Percentiles rank a stretch among this genome's conserved stretches.
Conservation (phyloP, 1,140 invertebrate genomes). For the Rhyacophila brunnea region DNA sequence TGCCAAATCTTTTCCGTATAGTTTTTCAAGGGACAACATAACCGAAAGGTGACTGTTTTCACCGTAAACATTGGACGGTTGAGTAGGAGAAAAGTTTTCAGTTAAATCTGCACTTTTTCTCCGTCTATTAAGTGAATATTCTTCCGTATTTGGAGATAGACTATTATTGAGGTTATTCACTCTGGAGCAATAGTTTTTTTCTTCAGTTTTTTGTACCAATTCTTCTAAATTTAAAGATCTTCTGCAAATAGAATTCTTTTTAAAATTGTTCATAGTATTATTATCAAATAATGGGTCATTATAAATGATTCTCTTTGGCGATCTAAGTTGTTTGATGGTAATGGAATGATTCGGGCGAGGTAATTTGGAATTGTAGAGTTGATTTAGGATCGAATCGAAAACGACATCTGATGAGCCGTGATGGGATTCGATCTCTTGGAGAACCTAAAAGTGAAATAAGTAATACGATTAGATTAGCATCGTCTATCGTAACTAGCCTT, state of each 20-base stretch:
- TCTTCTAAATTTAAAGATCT: slow-evolving; percentile 34
- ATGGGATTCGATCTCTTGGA: slow-evolving; percentile 67
- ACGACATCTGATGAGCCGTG: slow-evolving; percentile 63
- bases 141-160: not conserved
- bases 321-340: slow-evolving; percentile 39
- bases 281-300: not conserved
- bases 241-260: slow-evolving; percentile 22
- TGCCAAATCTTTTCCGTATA: slow-evolving; percentile 23
- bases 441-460: slow-evolving; percentile 48
- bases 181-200: not conserved
- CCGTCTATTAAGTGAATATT: slow-evolving; percentile 3
- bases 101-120: slow-evolving; percentile 26
- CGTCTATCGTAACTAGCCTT: too few relatives aligned
- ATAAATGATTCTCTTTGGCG: slow-evolving; percentile 15
- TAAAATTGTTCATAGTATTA: not conserved
- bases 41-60: slow-evolving; percentile 10
- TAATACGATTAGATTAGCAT: too few relatives aligned
- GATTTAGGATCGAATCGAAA: slow-evolving; percentile 57
- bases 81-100: slow-evolving; percentile 3
- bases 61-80: not conserved
- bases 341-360: slow-evolving; percentile 60
- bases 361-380: slow-evolving; percentile 61
- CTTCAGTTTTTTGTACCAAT: slow-evolving; percentile 1
- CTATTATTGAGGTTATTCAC: not conserved
- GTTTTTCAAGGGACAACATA: slow-evolving; percentile 24